Base-by-base conservation (phyloP, 2,888 invertebrate species). In the Apantesis nais region DNA sequence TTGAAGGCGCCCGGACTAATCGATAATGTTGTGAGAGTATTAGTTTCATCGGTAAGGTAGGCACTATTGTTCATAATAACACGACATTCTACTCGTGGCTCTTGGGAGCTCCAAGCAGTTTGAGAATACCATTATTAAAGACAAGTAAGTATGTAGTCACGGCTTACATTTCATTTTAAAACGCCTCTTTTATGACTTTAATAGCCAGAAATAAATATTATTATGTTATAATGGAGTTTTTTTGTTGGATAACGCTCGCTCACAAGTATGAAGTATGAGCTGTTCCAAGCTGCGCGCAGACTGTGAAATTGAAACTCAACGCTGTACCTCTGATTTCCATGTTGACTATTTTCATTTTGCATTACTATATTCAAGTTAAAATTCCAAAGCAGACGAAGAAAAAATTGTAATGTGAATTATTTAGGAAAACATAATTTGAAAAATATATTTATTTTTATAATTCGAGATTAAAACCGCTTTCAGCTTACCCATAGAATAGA, bases 1-100 rank as follows among this genome's bases (percentile, higher is more conserved):
- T 77, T 74, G 83, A 78, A 78, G 71, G 71, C 63, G 73, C 74
- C 75, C 63, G 37, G 37, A 55, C 66, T 72, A 73, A 82, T 82
- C 72, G 76, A 74, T 80, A 76, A 72, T 68, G n/a, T 55, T 72
- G n/a, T 37, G 58, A 37, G 25, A n/a, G 55, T 9, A 34, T 44
- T 12, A 60, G 60, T 58, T 69, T 60, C 69, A 39, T 34, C 61
- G n/a, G 44, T 16, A n/a, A 29, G 11, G 29, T 64, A 29, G n/a
- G n/a, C n/a, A 4, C 22, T 34, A 37, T 62, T 61, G 61, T 62
- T 34, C 37, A 12, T 62, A 37, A 62, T n/a, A 62, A 65, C 48
- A 65, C n/a, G 16, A 64, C 22, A 31, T 48, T 48, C 34, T 34
- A 34, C 34, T 48, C 34, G n/a, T 16, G 9, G n/a, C n/a, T 52